These are phyloP conservation scores for Macrotrachela quadricornifera DNA, from an alignment of 1,140 invertebrate species.

Conservation along the genomic window DNA sequence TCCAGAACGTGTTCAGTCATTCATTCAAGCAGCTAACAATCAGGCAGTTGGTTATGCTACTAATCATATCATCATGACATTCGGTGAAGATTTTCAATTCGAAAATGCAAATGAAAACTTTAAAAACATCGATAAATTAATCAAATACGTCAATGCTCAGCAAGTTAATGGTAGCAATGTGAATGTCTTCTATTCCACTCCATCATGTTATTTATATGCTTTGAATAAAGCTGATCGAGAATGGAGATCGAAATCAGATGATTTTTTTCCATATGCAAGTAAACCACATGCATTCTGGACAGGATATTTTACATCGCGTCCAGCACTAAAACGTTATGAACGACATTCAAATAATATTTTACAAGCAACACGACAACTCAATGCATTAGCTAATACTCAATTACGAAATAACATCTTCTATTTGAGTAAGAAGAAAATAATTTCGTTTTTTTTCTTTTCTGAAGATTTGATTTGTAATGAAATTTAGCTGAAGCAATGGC, in stretches of 20 bases:
- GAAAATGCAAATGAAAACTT: conserved; percentile 60
- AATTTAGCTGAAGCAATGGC: conserved; percentile 36
- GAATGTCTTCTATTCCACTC: too few relatives aligned
- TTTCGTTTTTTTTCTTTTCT: neutral
- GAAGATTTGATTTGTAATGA: neutral
- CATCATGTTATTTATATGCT: conserved; percentile 69
- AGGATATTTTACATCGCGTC: conserved; percentile 73
- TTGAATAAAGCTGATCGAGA: conserved; percentile 43
- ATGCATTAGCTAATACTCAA: too few relatives aligned
- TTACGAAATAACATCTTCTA: too few relatives aligned
- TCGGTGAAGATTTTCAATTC: conserved; percentile 81
- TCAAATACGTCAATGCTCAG: conserved; percentile 46
- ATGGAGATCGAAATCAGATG: conserved; percentile 49
- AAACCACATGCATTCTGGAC: conserved; percentile 68
- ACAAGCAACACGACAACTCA: conserved; percentile 20
- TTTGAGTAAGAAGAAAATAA: conserved; percentile 30
- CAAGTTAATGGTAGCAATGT: too few relatives aligned
- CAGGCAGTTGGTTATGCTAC: conserved; percentile 20
- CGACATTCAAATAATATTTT: conserved; percentile 53
- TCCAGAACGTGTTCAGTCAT: conserved; percentile 24
- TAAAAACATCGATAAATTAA: conserved; percentile 66
- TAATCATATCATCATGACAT: conserved; percentile 61
- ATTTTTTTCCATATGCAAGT: conserved; percentile 77
- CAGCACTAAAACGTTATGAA: conserved; percentile 53
- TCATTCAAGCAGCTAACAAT: conserved; percentile 16